Evolutionary conservation across 1,140 invertebrate genomes (phyloP).

Genomic region (Scaptomyza pallida): DNA sequence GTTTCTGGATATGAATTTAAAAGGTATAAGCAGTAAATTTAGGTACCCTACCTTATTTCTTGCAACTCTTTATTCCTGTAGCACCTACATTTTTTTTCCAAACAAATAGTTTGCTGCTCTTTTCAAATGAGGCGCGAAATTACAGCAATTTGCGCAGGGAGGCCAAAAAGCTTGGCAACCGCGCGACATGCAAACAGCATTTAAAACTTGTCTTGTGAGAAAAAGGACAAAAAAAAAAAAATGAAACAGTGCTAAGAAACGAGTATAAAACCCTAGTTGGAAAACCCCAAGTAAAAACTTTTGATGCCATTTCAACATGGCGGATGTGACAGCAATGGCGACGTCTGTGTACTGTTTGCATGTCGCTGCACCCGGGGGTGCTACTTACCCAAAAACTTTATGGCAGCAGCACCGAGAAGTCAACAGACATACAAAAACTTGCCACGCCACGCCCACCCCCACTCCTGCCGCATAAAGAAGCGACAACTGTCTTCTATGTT

Average conservation of each 20-base stretch:
- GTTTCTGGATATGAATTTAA: too few relatives aligned
- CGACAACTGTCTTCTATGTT: slow-evolving; percentile 52
- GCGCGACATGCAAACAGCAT: slow-evolving; percentile 77
- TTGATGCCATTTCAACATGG: slow-evolving; percentile 75
- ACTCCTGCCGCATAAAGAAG: slow-evolving; percentile 16
- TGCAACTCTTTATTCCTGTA: background rate
- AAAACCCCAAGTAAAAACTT: slow-evolving; percentile 50
- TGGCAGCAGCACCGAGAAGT: slow-evolving; percentile 60
- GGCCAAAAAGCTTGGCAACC: slow-evolving; percentile 37
- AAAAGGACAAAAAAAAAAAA: slow-evolving; percentile 2
- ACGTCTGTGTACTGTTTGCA: slow-evolving; percentile 63
- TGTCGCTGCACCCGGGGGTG: slow-evolving; percentile 57
- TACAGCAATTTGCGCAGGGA: slow-evolving; percentile 55
- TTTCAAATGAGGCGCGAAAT: slow-evolving; percentile 60
- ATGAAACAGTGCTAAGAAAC: background rate
- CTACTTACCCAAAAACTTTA: slow-evolving; percentile 75
- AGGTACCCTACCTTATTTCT: background rate
- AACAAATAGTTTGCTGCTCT: slow-evolving; percentile 38
- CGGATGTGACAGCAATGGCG: slow-evolving; percentile 56
- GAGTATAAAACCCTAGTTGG: background rate
- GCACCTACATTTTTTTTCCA: slow-evolving; percentile 1
- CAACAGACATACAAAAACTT: slow-evolving; percentile 45
- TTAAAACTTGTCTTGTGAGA: slow-evolving; percentile 71
- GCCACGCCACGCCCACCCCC: slow-evolving; percentile 3
- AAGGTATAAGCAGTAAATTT: too few relatives aligned